A percentile compares a stretch with the other conserved stretches of the same genome.
Evolutionary conservation across 2,113 vertebrate species (phyloP).

Genomic region (Zootoca vivipara): DNA sequence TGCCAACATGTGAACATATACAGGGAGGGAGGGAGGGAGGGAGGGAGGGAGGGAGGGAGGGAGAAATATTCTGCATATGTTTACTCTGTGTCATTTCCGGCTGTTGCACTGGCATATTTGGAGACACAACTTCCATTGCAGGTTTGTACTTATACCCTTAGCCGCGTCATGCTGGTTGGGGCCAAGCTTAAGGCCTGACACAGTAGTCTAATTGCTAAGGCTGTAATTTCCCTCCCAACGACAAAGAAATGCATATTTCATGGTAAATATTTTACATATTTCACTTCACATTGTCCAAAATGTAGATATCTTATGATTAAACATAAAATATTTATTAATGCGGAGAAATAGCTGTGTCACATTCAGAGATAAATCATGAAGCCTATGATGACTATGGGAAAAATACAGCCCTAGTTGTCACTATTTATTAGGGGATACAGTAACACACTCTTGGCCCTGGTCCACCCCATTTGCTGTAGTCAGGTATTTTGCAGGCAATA

Average conservation of each 20-base stretch:
- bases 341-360: constrained; percentile 29
- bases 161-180: neutral
- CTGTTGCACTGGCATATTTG: neutral
- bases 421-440: neutral
- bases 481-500: neutral
- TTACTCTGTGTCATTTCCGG: neutral
- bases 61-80: neutral
- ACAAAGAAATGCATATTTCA: constrained; percentile 19
- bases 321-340: constrained; percentile 34
- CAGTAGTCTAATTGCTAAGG: neutral
- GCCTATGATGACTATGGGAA: constrained; percentile 15
- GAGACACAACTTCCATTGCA: neutral
- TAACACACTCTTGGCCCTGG: neutral
- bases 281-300: constrained; percentile 22
- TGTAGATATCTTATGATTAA: constrained; percentile 23
- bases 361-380: constrained; percentile 30
- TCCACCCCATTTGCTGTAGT: neutral
- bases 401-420: constrained; percentile 17
- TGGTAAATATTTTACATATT: constrained; percentile 9
- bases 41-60: too few relatives aligned
- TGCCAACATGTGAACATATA: too few relatives aligned
- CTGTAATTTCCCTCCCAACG: neutral
- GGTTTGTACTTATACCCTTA: neutral
- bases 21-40: too few relatives aligned
- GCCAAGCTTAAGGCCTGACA: neutral